Percentiles rank a stretch among this genome's conserved stretches.
phyloP scores from a whole-genome alignment of 2,113 vertebrate genomes.

The Lepus europaeus region DNA sequence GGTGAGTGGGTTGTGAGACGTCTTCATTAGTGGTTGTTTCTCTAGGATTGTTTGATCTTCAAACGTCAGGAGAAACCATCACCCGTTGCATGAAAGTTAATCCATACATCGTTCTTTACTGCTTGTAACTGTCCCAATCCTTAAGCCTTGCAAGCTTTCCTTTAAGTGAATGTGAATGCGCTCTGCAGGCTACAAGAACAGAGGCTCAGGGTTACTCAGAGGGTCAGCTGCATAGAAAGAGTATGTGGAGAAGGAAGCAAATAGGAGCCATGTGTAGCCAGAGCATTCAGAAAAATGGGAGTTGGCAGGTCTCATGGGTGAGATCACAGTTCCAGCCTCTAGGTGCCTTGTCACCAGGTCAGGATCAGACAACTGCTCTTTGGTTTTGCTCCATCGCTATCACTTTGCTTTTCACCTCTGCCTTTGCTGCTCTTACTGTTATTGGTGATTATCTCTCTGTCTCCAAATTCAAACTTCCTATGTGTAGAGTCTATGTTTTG shows the following conservation, averaged over 20 bases:
- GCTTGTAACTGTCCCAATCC: background rate
- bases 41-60: background rate
- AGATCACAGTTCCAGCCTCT: background rate
- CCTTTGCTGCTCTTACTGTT: background rate
- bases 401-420: background rate
- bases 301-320: too few relatives aligned
- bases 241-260: background rate
- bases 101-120: conserved; percentile 22
- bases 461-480: background rate
- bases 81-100: conserved; percentile 10
- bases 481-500: background rate
- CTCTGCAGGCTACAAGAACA: background rate
- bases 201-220: background rate
- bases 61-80: conserved; percentile 39
- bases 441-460: background rate
- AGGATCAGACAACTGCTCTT: background rate
- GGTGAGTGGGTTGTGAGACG: background rate
- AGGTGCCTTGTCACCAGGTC: background rate
- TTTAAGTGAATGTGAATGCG: conserved; percentile 14
- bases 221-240: background rate
- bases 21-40: background rate
- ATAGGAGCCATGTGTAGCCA: background rate
- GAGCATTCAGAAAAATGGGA: background rate
- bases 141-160: background rate
- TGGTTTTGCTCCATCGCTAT: background rate